Evolutionary conservation across 2,113 vertebrate species (phyloP).

Genomic region (Callocephalon fimbriatum): DNA sequence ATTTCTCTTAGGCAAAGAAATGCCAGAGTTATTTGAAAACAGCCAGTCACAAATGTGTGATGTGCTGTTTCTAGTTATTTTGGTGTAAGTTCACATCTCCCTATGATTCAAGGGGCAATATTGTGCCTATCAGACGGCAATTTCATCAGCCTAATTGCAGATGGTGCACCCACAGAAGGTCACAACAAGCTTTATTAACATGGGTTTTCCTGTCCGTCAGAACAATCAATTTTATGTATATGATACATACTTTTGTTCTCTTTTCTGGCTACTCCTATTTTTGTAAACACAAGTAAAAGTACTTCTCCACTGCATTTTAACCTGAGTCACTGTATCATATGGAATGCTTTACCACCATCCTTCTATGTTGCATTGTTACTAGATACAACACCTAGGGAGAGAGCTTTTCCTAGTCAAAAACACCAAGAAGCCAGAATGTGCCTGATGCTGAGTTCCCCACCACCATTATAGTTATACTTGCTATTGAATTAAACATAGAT

Average conservation of each 20-base stretch:
- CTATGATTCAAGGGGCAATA: neutral
- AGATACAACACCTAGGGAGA: rapidly evolving
- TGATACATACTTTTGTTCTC: neutral
- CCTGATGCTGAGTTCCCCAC: neutral
- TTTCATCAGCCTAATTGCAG: neutral
- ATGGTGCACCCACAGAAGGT: neutral
- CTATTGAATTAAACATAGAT: neutral
- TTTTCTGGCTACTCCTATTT: neutral
- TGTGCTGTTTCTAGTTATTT: neutral
- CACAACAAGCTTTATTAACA: neutral
- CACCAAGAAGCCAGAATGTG: neutral
- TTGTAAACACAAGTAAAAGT: neutral
- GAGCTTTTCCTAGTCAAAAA: neutral
- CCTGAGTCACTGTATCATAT: neutral
- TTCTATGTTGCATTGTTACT: rapidly evolving
- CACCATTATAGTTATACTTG: neutral
- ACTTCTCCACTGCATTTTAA: neutral
- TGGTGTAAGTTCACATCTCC: neutral
- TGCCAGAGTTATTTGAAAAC: neutral
- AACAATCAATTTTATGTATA: neutral
- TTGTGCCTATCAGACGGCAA: neutral
- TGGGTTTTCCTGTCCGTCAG: neutral
- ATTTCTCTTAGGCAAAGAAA: neutral
- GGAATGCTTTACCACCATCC: neutral
- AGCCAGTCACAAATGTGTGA: neutral